Percentiles rank a stretch among this genome's conserved stretches.
Evolutionary conservation across 2,113 vertebrate genomes (phyloP).

Genomic region (Dicentrarchus labrax): DNA sequence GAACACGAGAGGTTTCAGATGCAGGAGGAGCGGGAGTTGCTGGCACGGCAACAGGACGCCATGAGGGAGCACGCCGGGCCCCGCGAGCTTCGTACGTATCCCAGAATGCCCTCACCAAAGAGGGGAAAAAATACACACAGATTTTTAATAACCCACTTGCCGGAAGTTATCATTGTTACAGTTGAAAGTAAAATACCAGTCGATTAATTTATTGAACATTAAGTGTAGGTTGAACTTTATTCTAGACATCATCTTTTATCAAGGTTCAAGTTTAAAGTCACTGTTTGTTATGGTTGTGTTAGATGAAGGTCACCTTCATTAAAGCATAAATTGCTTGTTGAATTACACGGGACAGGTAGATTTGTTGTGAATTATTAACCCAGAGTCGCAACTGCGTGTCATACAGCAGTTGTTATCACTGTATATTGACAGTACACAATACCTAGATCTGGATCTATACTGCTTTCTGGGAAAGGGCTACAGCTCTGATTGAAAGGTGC

Average conservation of each 20-base stretch:
- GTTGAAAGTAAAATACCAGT: background rate
- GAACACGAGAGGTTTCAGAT: slow-evolving; percentile 92
- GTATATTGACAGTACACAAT: background rate
- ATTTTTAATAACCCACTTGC: background rate
- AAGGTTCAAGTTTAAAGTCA: background rate
- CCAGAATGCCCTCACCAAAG: background rate
- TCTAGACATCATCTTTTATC: background rate
- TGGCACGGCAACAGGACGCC: slow-evolving; percentile 92
- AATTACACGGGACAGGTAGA: background rate
- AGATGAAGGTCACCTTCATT: background rate
- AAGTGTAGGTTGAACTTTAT: no score
- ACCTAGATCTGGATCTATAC: background rate
- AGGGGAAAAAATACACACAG: background rate
- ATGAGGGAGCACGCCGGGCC: slow-evolving; percentile 90
- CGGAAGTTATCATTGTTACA: background rate
- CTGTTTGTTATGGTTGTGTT: background rate
- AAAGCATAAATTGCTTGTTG: background rate
- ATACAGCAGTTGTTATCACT: background rate
- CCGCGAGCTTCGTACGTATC: slow-evolving; percentile 93
- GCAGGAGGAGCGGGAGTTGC: slow-evolving; percentile 90
- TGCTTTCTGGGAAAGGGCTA: background rate
- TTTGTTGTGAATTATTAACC: slow-evolving; percentile 8
- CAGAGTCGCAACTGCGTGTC: background rate
- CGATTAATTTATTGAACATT: no score
- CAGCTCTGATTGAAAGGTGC: slow-evolving; percentile 4